Conservation (phyloP, 2,113 vertebrate genomes). For the Pachycephala philippinensis region DNA sequence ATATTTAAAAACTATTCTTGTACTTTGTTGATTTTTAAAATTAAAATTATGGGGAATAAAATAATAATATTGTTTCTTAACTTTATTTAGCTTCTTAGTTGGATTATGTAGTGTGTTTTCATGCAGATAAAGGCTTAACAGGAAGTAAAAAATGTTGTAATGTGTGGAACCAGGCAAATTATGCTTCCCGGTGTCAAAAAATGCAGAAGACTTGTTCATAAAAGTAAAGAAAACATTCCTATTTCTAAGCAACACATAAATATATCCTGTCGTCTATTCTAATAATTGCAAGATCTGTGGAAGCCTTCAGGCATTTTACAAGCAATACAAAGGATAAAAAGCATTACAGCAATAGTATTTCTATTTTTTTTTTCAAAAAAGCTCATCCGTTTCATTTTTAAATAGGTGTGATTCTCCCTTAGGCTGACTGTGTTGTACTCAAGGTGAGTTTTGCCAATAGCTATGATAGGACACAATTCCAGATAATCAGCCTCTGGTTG, state of each 20-base stretch:
- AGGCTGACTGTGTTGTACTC: neutral
- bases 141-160: neutral
- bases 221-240: neutral
- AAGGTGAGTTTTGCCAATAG: neutral
- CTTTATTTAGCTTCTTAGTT: neutral
- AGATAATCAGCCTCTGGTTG: neutral
- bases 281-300: neutral
- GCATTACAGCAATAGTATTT: neutral
- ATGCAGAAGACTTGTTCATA: neutral
- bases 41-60: neutral
- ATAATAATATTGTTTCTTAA: neutral
- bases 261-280: neutral
- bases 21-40: neutral
- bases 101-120: neutral
- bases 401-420: neutral
- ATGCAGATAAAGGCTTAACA: constrained; percentile 1
- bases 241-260: neutral
- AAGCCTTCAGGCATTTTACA: neutral
- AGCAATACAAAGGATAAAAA: neutral
- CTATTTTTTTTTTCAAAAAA: neutral
- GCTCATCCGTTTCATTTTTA: neutral
- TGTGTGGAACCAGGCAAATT: neutral
- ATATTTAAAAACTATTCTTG: neutral
- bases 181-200: neutral
- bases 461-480: neutral